A percentile compares a stretch with the other conserved stretches of the same genome.
phyloP scores from a whole-genome alignment of 2,888 invertebrate species.

The Drosophila testacea region DNA sequence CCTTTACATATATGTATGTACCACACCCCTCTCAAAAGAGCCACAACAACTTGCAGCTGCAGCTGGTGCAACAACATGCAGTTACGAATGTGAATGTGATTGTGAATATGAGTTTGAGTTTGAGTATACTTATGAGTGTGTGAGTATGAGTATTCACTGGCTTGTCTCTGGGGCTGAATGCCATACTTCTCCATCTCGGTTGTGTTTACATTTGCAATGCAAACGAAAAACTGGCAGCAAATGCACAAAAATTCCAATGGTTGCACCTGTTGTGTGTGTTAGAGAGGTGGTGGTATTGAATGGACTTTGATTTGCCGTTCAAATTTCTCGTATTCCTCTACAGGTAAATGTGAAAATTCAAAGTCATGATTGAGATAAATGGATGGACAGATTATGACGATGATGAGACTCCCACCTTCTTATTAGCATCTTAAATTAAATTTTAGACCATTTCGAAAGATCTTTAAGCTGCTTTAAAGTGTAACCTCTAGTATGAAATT shows the following conservation, averaged over 20 bases:
- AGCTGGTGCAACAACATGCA: slow-evolving; percentile 27
- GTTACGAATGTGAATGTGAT: slow-evolving; percentile 19
- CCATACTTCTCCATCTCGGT: slow-evolving; percentile 21
- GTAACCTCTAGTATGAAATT: no score
- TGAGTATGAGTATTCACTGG: background rate
- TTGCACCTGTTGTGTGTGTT: slow-evolving; percentile 27
- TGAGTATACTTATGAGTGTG: slow-evolving; percentile 11
- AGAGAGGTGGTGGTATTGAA: slow-evolving; percentile 12
- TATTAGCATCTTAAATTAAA: background rate
- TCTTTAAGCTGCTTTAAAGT: background rate
- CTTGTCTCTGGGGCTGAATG: slow-evolving; percentile 24
- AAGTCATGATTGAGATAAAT: slow-evolving; percentile 11
- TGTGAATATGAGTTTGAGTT: slow-evolving; percentile 6
- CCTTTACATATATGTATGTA: background rate
- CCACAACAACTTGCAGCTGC: slow-evolving; percentile 62
- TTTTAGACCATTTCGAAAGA: background rate
- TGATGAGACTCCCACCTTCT: background rate
- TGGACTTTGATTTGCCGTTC: slow-evolving; percentile 41
- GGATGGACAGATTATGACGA: slow-evolving; percentile 18
- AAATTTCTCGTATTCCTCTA: background rate
- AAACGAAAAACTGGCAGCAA: slow-evolving; percentile 51
- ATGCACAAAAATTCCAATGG: slow-evolving; percentile 39
- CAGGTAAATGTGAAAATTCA: slow-evolving; percentile 1
- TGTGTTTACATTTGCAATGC: slow-evolving; percentile 64
- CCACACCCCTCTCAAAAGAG: slow-evolving; percentile 17